Evolutionary conservation across 2,113 vertebrate species (phyloP).

Genomic region (Naja naja): DNA sequence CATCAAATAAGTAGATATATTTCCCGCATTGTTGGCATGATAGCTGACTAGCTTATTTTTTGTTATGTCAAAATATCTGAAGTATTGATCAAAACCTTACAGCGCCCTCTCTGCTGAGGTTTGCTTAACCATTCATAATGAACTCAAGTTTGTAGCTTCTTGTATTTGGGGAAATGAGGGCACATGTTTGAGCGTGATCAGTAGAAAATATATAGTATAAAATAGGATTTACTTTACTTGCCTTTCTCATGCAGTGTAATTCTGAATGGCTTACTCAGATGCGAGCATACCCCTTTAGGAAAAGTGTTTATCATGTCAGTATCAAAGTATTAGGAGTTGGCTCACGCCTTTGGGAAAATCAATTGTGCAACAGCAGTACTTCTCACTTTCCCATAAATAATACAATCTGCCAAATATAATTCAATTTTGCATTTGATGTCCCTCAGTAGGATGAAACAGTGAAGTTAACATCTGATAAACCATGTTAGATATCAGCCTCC

Average conservation of each 20-base stretch:
- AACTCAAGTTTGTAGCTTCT: constrained; percentile 28
- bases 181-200: constrained; percentile 51
- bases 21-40: background rate
- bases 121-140: constrained; percentile 26
- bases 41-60: background rate
- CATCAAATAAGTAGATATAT: background rate
- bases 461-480: constrained; percentile 66
- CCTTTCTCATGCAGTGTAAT: constrained; percentile 54
- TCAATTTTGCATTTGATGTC: constrained; percentile 62
- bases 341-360: constrained; percentile 64
- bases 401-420: constrained; percentile 67
- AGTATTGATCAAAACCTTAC: background rate
- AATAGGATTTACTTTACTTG: constrained; percentile 56
- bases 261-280: constrained; percentile 53
- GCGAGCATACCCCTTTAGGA: constrained; percentile 48
- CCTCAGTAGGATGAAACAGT: constrained; percentile 66
- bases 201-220: constrained; percentile 25
- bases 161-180: constrained; percentile 12
- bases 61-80: background rate
- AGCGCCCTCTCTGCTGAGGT: background rate
- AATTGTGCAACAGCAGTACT: constrained; percentile 64
- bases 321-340: constrained; percentile 63
- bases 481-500: constrained; percentile 60
- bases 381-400: constrained; percentile 61
- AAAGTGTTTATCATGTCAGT: constrained; percentile 59